phyloP scores from a whole-genome alignment of 2,113 vertebrate species.

The Genyomyrus donnyi region DNA sequence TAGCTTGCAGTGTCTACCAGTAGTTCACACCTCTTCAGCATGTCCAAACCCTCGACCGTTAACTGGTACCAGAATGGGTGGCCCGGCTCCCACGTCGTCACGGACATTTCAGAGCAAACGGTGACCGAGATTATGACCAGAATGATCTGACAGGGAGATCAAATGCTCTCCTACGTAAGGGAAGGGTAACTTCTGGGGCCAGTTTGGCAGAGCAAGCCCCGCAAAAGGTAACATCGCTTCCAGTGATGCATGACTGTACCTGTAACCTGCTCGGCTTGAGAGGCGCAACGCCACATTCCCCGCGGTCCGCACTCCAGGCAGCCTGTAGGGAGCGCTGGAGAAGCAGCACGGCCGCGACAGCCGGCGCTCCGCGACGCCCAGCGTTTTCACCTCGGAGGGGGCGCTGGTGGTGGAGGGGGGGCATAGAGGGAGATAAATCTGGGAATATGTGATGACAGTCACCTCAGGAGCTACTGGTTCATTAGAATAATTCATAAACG shows the following conservation, averaged over 20 bases:
- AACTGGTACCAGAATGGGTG: background rate
- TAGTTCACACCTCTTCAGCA: background rate
- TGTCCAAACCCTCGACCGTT: background rate
- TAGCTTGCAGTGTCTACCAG: background rate
- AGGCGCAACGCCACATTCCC: background rate
- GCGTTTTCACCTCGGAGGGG: background rate
- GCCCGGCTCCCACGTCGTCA: background rate
- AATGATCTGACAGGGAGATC: background rate
- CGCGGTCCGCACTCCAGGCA: background rate
- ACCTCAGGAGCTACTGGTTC: background rate
- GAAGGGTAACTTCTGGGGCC: background rate
- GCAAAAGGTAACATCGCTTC: background rate
- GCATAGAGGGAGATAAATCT: background rate
- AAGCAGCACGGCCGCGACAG: background rate
- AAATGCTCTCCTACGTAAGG: background rate
- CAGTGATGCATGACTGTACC: background rate
- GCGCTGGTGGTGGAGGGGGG: background rate
- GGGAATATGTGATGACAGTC: conserved; percentile 18
- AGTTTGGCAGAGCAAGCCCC: background rate
- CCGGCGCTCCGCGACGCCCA: background rate
- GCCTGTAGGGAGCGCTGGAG: background rate
- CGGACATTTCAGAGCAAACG: background rate
- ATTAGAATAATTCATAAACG: conserved; percentile 35
- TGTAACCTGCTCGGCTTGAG: background rate
- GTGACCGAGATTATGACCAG: background rate